Conservation (phyloP, 2,797 vertebrate genomes). For the Sciaenops ocellatus region DNA sequence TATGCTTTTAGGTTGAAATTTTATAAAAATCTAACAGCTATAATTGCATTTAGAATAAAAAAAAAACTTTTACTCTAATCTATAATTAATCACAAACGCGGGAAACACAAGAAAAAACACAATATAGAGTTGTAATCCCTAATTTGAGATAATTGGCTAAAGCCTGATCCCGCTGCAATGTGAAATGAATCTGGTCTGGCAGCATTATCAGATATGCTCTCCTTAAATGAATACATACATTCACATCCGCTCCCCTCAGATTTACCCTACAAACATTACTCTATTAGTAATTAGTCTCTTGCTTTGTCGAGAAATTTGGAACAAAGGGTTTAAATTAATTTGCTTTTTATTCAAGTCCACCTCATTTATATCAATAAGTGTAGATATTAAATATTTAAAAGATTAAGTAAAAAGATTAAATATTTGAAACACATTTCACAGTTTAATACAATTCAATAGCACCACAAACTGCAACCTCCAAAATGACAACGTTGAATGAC, state of each 20-base stretch:
- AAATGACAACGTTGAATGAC: neutral
- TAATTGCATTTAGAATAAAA: slow-evolving; percentile 24
- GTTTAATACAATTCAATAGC: neutral
- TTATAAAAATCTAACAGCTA: neutral
- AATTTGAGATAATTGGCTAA: slow-evolving; percentile 22
- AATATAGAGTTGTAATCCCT: slow-evolving; percentile 34
- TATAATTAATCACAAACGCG: slow-evolving; percentile 36
- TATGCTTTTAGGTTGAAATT: neutral
- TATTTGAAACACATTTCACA: neutral
- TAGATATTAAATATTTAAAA: neutral
- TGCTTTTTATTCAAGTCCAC: neutral
- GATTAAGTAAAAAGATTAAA: neutral
- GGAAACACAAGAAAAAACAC: slow-evolving; percentile 15
- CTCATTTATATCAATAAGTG: neutral
- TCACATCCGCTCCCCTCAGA: neutral
- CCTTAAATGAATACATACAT: slow-evolving; percentile 7
- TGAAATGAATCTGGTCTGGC: slow-evolving; percentile 6
- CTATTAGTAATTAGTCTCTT: neutral
- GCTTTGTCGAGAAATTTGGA: slow-evolving; percentile 7
- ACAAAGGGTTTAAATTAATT: slow-evolving; percentile 2
- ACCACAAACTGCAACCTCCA: neutral
- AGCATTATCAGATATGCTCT: slow-evolving; percentile 3
- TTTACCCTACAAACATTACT: neutral
- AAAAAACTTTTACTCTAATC: slow-evolving; percentile 29
- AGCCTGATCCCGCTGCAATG: slow-evolving; percentile 14